These are phyloP conservation scores for Bufo bufo DNA, from an alignment of 2,113 vertebrate genomes.

Conservation along the genomic window DNA sequence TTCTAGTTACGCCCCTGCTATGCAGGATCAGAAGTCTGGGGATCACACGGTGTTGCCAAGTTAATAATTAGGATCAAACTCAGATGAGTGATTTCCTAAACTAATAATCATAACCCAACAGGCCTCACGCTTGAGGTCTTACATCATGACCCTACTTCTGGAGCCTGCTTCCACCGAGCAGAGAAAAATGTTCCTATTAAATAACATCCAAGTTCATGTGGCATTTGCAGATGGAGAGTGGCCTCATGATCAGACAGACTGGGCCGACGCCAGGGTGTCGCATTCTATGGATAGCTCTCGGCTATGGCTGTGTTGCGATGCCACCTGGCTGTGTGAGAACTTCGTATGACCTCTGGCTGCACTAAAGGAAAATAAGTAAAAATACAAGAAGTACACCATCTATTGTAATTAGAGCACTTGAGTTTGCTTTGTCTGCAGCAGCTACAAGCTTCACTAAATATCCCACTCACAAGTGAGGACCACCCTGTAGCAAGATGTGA, in stretches of 20 bases:
- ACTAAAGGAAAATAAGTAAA: slow-evolving; percentile 42
- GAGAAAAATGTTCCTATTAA: slow-evolving; percentile 13
- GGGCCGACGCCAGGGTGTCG: neutral
- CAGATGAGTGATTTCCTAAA: neutral
- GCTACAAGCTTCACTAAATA: slow-evolving; percentile 48
- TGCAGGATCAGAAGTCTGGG: neutral
- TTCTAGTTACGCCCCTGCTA: too few relatives aligned
- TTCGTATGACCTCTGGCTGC: slow-evolving; percentile 55
- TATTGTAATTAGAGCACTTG: slow-evolving; percentile 58
- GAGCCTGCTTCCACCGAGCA: neutral
- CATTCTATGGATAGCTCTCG: slow-evolving; percentile 38
- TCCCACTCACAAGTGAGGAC: slow-evolving; percentile 9
- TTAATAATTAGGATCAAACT: neutral
- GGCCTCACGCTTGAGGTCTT: neutral
- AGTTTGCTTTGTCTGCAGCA: slow-evolving; percentile 57
- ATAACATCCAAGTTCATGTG: slow-evolving; percentile 23
- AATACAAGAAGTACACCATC: slow-evolving; percentile 33
- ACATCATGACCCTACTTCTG: neutral
- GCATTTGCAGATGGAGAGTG: slow-evolving; percentile 32
- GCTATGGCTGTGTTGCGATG: slow-evolving; percentile 10
- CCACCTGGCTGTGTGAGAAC: slow-evolving; percentile 58
- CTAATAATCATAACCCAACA: neutral
- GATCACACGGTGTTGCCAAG: neutral
- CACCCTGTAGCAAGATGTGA: slow-evolving; percentile 2
- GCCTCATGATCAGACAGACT: slow-evolving; percentile 49